phyloP scores from a whole-genome alignment of 2,797 vertebrate species.

The Taenioides sp. region DNA sequence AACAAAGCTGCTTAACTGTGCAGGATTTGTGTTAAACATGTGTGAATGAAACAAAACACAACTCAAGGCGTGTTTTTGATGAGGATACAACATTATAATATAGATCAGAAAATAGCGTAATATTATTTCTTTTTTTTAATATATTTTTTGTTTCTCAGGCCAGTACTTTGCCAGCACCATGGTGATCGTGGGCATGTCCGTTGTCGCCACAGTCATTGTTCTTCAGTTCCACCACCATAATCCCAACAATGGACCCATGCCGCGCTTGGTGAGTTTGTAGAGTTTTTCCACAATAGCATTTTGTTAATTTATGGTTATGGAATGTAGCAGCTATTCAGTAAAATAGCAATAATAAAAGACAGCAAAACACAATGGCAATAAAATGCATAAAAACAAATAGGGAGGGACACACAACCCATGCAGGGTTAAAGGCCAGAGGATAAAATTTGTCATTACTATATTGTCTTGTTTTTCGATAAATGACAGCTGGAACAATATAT shows the following conservation, averaged over 20 bases:
- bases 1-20: no score
- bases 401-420: not conserved
- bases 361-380: not conserved
- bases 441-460: not conserved
- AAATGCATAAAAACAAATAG: not conserved
- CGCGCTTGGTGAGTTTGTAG: conserved; percentile 74
- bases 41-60: no score
- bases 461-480: no score
- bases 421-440: not conserved
- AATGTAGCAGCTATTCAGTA: not conserved
- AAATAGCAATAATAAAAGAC: not conserved
- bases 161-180: conserved; percentile 86
- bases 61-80: no score
- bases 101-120: no score
- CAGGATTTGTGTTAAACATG: no score
- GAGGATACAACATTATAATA: no score
- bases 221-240: conserved; percentile 83
- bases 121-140: not conserved
- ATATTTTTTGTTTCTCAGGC: conserved; percentile 56
- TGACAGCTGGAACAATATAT: no score
- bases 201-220: conserved; percentile 83
- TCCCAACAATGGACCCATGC: conserved; percentile 76
- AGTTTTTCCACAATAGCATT: not conserved
- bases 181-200: conserved; percentile 84
- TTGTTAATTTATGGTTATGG: not conserved